Base-by-base conservation (phyloP, 1,140 invertebrate genomes). In the Drosophila burlai region DNA sequence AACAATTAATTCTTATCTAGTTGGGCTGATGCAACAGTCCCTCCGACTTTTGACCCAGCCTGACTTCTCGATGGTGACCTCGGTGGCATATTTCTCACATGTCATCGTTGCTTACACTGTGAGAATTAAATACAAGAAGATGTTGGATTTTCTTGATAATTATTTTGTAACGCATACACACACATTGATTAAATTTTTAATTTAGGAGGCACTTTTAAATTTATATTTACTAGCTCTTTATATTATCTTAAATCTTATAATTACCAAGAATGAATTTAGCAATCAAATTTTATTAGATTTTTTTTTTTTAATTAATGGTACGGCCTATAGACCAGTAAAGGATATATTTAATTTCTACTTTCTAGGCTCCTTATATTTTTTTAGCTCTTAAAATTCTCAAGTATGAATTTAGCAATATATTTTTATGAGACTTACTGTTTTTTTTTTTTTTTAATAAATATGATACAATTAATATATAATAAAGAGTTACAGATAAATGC, bases 1-100 rank as follows among this genome's bases (percentile, higher is more conserved):
- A 83, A 91, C 85, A 92, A 92, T 92, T 92, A 92, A 92, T 92
- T 91, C 80, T 90, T 86, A 92, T 92, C 90, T 92, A 86, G 73
- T 92, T 92, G 76, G 74, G 50, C 84, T 89, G 81, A 90, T 89
- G 84, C 84, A 89, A 89, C 84, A 89, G 84, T 83, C 76, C 57
- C 66, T 45, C 50, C 46, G 62, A 76, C 71, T 54, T 61, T 29
- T 54, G 40, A 63, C 59, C 50, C 61, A 36, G 46, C 55, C 67
- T 43, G 43, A 52, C 40, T 52, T 29, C 26, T 47, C 45, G 62
- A 52, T 59, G 42, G 42, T 42, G 36, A 47, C 59, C 73, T 45
- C 63, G 49, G 16, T 59, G 47, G 49, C 81, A 87, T 49, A 49
- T 87, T 89, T 89, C 81, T 89, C 84, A 87, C 84, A 83, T 87